Conservation (phyloP, 1,140 invertebrate genomes). For the Ceratoteleas bidentatus region DNA sequence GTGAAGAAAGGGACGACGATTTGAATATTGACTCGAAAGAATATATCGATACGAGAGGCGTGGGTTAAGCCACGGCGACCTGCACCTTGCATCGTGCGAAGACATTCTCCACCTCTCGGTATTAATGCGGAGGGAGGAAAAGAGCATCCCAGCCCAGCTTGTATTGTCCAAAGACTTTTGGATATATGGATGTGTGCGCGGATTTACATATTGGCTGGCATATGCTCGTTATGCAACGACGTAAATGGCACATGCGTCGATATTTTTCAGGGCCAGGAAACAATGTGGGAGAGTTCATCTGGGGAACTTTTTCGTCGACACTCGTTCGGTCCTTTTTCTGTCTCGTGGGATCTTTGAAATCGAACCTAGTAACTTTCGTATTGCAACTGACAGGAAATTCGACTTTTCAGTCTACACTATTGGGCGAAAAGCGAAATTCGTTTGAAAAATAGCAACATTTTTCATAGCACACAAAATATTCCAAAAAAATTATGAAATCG, state of each 20-base stretch:
- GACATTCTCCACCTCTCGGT: constrained; percentile 27
- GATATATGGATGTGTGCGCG: constrained; percentile 35
- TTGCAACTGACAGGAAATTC: no score
- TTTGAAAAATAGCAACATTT: no score
- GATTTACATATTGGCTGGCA: constrained; percentile 51
- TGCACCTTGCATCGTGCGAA: constrained; percentile 51
- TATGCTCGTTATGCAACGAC: constrained; percentile 37
- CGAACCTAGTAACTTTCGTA: no score
- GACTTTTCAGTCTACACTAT: no score
- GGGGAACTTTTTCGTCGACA: no score
- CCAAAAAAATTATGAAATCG: no score
- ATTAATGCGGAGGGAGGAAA: constrained; percentile 31
- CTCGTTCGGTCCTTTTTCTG: no score
- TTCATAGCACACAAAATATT: no score
- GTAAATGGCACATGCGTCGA: constrained; percentile 12
- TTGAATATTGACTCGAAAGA: constrained; percentile 40
- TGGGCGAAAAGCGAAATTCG: no score
- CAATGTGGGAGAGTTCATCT: no score
- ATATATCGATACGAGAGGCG: constrained; percentile 34
- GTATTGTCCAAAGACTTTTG: constrained; percentile 52
- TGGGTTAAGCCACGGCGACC: constrained; percentile 41
- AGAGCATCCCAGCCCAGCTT: constrained; percentile 41
- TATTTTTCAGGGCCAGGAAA: no score
- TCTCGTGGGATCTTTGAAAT: no score
- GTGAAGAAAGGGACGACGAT: constrained; percentile 37